A percentile compares a stretch with the other conserved stretches of the same genome.
These are phyloP conservation scores for Oreotrochilus melanogaster DNA, from an alignment of 2,113 vertebrate genomes.

Conservation along the genomic window DNA sequence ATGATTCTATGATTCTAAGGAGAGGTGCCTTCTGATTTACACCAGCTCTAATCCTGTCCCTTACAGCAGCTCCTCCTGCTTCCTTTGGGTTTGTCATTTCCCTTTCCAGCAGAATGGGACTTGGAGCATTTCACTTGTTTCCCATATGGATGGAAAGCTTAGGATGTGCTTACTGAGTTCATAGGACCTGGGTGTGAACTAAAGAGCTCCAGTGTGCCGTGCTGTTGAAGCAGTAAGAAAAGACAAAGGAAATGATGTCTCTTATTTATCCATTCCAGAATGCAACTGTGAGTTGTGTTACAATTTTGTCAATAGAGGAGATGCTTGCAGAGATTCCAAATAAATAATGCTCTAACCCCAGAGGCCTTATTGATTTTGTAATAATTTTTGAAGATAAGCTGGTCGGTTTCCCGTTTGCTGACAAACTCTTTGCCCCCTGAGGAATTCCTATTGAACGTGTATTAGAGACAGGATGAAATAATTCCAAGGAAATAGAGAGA, in stretches of 20 bases:
- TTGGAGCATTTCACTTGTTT: not conserved
- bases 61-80: not conserved
- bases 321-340: conserved; percentile 57
- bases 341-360: conserved; percentile 59
- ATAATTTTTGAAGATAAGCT: conserved; percentile 73
- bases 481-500: conserved; percentile 47
- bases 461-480: conserved; percentile 58
- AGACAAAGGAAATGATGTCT: not conserved
- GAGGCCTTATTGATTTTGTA: conserved; percentile 71
- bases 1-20: too few relatives aligned
- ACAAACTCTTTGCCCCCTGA: conserved; percentile 62
- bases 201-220: not conserved
- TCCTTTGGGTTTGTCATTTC: not conserved
- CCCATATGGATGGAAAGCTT: not conserved
- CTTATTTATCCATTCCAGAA: not conserved
- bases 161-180: not conserved
- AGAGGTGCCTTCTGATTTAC: not conserved
- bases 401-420: conserved; percentile 59
- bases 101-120: not conserved
- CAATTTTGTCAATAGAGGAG: conserved; percentile 32
- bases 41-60: not conserved
- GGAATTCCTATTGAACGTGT: conserved; percentile 44
- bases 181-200: fast-evolving
- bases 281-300: conserved; percentile 38
- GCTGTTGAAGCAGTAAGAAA: not conserved